These are phyloP conservation scores for Melospiza melodia DNA, from an alignment of 2,113 vertebrate species.

Conservation along the genomic window DNA sequence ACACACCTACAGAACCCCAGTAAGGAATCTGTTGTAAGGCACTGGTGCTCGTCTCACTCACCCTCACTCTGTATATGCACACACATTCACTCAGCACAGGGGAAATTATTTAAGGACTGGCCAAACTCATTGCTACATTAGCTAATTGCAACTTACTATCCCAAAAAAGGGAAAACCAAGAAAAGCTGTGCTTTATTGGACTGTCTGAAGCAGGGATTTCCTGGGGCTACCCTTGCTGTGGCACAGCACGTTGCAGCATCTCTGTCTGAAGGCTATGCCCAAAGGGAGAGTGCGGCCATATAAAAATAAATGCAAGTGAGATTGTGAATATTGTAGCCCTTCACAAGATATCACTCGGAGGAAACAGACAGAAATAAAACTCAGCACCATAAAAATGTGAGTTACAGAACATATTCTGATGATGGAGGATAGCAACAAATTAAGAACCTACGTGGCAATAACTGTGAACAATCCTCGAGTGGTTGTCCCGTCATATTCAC, in stretches of 20 bases:
- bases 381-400: not conserved
- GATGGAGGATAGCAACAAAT: not conserved
- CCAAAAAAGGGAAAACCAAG: not conserved
- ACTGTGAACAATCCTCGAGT: not conserved
- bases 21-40: not conserved
- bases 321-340: not conserved
- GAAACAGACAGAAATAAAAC: not conserved
- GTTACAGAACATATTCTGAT: not conserved
- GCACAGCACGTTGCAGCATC: not conserved
- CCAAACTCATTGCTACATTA: not conserved
- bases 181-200: not conserved
- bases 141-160: not conserved
- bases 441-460: not conserved
- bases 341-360: not conserved
- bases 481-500: not conserved
- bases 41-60: not conserved
- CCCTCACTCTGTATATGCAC: not conserved
- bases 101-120: not conserved
- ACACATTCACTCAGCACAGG: not conserved
- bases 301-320: not conserved
- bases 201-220: not conserved
- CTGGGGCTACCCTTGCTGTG: not conserved
- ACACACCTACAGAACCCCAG: not conserved
- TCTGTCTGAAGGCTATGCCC: not conserved
- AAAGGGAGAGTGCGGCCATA: not conserved